Percentiles rank a stretch among this genome's conserved stretches.
phyloP scores from a whole-genome alignment of 1,140 invertebrate genomes.

The Acromyrmex echinatior region DNA sequence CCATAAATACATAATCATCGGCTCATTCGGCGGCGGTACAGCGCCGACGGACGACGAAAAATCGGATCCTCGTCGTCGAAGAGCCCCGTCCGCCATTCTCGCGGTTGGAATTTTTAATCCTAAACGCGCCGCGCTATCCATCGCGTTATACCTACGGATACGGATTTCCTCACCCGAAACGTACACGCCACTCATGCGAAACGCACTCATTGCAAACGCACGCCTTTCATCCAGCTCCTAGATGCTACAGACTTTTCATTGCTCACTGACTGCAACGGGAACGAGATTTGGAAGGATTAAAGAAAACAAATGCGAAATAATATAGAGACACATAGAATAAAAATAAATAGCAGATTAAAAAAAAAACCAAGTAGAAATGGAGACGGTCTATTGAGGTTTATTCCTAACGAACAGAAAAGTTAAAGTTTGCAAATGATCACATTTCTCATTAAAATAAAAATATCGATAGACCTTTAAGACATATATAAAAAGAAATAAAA shows the following conservation, averaged over 20 bases:
- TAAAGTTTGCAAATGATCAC: neutral
- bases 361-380: neutral
- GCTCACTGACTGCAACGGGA: neutral
- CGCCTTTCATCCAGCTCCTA: neutral
- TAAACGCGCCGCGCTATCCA: conserved; percentile 2
- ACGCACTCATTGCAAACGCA: neutral
- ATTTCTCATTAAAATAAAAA: neutral
- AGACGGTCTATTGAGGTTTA: neutral
- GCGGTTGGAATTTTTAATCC: conserved; percentile 70
- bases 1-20: conserved; percentile 77
- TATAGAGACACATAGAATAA: too few species aligned
- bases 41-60: conserved; percentile 68
- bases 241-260: too few species aligned
- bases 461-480: neutral
- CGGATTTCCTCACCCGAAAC: neutral
- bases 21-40: conserved; percentile 61
- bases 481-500: neutral
- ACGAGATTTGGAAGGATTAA: neutral
- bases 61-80: conserved; percentile 59
- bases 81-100: conserved; percentile 9
- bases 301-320: neutral
- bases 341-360: neutral
- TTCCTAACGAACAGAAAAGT: neutral
- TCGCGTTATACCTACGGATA: neutral
- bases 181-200: conserved; percentile 3